Evolutionary conservation across 2,888 invertebrate genomes (phyloP).

Genomic region (Eulithis prunata): DNA sequence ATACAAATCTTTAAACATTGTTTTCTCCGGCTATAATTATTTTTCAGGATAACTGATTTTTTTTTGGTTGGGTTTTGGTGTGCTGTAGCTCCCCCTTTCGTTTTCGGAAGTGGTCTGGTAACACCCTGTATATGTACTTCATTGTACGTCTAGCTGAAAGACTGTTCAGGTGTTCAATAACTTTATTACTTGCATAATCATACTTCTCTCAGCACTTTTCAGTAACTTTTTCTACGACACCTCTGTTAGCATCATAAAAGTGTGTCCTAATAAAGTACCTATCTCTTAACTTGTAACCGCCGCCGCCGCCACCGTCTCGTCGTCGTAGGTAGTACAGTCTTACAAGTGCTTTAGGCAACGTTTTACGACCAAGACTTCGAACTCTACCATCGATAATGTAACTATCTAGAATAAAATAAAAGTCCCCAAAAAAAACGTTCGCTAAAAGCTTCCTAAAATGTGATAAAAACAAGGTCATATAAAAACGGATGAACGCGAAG

Average conservation of each 20-base stretch:
- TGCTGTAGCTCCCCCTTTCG: too few species aligned
- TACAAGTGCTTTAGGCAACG: neutral
- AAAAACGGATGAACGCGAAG: conserved; percentile 9
- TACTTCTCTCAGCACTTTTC: too few species aligned
- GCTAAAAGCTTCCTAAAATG: neutral
- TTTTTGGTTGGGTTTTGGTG: too few species aligned
- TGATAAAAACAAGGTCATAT: conserved; percentile 4
- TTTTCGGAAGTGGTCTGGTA: too few species aligned
- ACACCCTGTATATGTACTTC: too few species aligned
- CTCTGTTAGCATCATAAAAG: conserved; percentile 10
- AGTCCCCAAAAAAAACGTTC: neutral
- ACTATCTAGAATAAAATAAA: conserved; percentile 1
- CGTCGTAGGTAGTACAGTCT: neutral
- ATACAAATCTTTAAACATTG: too few species aligned
- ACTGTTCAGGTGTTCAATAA: neutral
- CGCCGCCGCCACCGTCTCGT: neutral
- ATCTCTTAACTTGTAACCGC: neutral
- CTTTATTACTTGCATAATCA: neutral
- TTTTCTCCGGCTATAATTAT: too few species aligned
- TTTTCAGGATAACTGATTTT: too few species aligned
- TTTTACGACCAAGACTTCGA: neutral
- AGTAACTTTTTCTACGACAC: neutral
- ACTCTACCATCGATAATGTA: neutral
- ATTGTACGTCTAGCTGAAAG: neutral
- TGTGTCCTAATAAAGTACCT: conserved; percentile 4